These are phyloP conservation scores for Phlogophora meticulosa DNA, from an alignment of 2,888 invertebrate genomes.

Conservation along the genomic window DNA sequence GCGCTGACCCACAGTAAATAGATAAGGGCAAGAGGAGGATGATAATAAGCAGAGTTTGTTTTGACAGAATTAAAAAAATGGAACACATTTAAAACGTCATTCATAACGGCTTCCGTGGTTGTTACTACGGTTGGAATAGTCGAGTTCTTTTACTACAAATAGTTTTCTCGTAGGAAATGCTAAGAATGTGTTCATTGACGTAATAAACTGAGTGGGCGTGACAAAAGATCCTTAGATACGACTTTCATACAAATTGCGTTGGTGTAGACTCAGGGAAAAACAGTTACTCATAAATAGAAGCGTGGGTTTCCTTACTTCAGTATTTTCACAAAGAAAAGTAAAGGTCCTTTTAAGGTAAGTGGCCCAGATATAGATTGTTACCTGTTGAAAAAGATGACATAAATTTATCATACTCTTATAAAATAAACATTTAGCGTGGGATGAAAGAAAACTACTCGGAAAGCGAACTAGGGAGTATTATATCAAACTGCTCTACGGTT, in stretches of 20 bases:
- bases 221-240: neutral
- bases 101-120: no score
- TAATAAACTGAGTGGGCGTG: neutral
- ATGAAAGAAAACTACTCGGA: slow-evolving; percentile 1
- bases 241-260: slow-evolving; percentile 7
- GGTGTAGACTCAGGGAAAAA: slow-evolving; percentile 8
- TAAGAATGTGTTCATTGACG: neutral
- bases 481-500: slow-evolving; percentile 13
- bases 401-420: neutral
- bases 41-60: no score
- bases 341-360: neutral
- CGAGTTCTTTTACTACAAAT: neutral
- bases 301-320: neutral
- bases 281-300: neutral
- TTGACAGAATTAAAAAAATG: no score
- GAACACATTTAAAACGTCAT: no score
- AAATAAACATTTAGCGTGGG: slow-evolving; percentile 7
- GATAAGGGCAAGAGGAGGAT: no score
- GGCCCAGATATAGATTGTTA: neutral
- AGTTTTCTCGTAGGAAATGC: neutral
- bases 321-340: neutral
- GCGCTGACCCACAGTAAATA: no score
- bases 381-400: neutral
- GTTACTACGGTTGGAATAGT: neutral
- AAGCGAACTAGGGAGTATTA: slow-evolving; percentile 33